Evolutionary conservation across 2,113 vertebrate genomes (phyloP).

Genomic region (Calyptommatus sinebrachiatus): DNA sequence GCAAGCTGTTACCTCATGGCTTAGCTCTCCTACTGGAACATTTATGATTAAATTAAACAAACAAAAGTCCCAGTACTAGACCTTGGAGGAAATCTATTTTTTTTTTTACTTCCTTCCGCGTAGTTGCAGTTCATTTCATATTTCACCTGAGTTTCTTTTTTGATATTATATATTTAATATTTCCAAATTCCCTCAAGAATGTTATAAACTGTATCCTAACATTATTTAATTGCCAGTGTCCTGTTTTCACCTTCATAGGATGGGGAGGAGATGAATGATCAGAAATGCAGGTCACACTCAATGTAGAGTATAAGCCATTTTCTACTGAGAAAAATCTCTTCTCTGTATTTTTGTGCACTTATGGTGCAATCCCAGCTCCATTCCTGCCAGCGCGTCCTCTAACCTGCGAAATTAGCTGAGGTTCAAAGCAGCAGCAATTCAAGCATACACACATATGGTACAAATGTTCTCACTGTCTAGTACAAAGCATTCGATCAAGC

Average conservation of each 20-base stretch:
- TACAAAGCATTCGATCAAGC: constrained; percentile 45
- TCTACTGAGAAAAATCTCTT: constrained; percentile 45
- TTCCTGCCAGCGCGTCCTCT: constrained; percentile 46
- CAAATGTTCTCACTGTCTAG: constrained; percentile 33
- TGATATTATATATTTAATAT: neutral
- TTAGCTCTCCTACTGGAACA: too few species aligned
- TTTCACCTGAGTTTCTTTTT: neutral
- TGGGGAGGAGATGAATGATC: constrained; percentile 1
- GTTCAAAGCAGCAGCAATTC: constrained; percentile 53
- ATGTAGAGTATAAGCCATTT: constrained; percentile 10
- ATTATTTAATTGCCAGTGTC: neutral
- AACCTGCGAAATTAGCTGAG: constrained; percentile 39
- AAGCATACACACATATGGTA: constrained; percentile 23
- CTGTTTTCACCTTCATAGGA: constrained; percentile 3
- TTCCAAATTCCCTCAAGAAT: too few species aligned
- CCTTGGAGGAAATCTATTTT: too few species aligned
- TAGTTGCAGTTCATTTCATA: neutral
- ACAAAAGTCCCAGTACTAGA: too few species aligned
- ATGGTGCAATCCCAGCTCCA: constrained; percentile 33
- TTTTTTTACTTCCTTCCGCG: neutral
- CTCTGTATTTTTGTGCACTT: constrained; percentile 1
- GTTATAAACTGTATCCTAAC: too few species aligned
- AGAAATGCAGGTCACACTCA: constrained; percentile 42
- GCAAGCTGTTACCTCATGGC: too few species aligned
- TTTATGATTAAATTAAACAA: too few species aligned